A percentile compares a stretch with the other conserved stretches of the same genome.
Evolutionary conservation across 1,140 invertebrate genomes (phyloP).

Genomic region (Dreissena rostriformis): DNA sequence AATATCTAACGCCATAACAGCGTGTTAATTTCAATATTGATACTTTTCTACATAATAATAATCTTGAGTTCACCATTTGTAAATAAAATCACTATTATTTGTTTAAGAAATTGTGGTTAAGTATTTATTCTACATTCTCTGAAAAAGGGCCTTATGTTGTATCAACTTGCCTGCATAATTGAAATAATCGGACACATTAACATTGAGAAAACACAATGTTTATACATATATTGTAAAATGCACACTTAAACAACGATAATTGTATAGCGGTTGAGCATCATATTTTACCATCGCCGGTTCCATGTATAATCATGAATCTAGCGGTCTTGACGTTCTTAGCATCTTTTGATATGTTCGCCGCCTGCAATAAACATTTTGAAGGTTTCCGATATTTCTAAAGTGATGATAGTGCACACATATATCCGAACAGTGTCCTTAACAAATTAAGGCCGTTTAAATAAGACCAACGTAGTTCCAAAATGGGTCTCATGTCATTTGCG

Average conservation of each 20-base stretch:
- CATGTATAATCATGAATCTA: slow-evolving; percentile 91
- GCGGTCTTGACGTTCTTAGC: slow-evolving; percentile 90
- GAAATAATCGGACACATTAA: neutral
- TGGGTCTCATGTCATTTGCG: no score
- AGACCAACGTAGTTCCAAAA: no score
- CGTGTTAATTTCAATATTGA: no score
- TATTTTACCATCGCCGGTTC: slow-evolving; percentile 71
- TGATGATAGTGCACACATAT: no score
- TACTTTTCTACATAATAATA: no score
- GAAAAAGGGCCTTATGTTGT: no score
- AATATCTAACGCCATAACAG: neutral
- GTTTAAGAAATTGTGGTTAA: neutral
- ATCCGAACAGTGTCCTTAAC: no score
- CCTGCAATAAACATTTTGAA: slow-evolving; percentile 80
- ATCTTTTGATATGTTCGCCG: slow-evolving; percentile 91
- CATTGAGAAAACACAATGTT: neutral
- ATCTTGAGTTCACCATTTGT: no score
- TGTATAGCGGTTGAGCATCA: neutral
- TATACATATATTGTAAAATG: neutral
- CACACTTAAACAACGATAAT: neutral
- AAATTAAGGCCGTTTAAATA: no score
- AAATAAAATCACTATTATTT: no score
- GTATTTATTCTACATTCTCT: neutral
- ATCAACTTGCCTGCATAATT: neutral
- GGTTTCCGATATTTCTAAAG: no score